Evolutionary conservation across 2,888 invertebrate species (phyloP), one percentile per base, ranked within the genome.

Genomic region (Embidobia sp.): DNA sequence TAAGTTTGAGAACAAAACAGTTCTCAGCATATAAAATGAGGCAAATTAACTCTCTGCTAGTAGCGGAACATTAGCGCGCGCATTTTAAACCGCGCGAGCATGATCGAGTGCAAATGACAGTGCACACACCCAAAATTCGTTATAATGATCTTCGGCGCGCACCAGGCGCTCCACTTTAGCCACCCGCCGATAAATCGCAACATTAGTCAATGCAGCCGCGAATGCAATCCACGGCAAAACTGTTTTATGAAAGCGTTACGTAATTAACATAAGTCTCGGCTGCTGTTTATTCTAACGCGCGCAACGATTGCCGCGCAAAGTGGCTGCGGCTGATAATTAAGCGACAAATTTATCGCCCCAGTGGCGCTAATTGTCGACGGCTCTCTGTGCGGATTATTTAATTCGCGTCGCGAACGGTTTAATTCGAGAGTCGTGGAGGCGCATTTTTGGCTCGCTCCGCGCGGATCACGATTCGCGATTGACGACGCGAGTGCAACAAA

Each of bases 111-210:
- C 27, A 66, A 66, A 55, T 66, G 66, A 66, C 66, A 66, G 46
- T 55, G 42, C 31, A 35, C 40, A 40, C 64, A 33, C 26, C 42
- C 44, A 44, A 53, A 49, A 48, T 27, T 59, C 29, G 51, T 59
- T 51, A 51, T 40, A 40, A 73, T 42, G 64, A 61, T 63, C 53
- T 55, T 63, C 55, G 44, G 22, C 13, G 26, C 33, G 10, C 55
- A 49, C 48, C 63, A 33, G 51, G 10, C 48, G 63, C 48, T 57
- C 64, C 16, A 59, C 22, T 66, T 74, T 57, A 66, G 46, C 57
- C 19, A 66, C 51, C 37, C 74, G 59, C 37, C 74, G 59, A 66
- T 74, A 59, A 74, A 66, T 66, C 44, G 74, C 35, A 51, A 66
- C 74, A 66, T 66, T 66, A 74, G 59, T 74, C 74, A 64, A 33